Base-by-base conservation (phyloP, 2,797 vertebrate genomes). In the Knipowitschia caucasica region DNA sequence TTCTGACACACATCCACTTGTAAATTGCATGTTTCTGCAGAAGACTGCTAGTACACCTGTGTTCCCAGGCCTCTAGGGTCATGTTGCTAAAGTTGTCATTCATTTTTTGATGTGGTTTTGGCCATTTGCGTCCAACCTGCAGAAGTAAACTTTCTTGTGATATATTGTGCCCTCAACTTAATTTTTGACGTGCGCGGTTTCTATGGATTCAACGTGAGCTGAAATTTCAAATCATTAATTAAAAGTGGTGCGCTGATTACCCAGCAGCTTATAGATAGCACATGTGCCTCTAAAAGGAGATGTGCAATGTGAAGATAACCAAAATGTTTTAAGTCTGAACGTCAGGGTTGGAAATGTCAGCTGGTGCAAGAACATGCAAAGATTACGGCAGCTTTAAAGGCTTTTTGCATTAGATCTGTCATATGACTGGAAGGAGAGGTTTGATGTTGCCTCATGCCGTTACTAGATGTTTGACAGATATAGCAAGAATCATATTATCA, bases 351-450 rank as follows among this genome's bases (percentile, higher is more conserved):
- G 51, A 61, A 51, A 30, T 30, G 45, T 33, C 18, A 6, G 27
- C 50, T 55, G 34, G 43, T 54, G 29, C 33, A 64, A 64, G 53
- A 30, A 15, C 15, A 18, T 59, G 54, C 33, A 46, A 61, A 14
- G 34, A 42, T 38, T 55, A 23, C 26, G n/a, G 11, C n/a, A 20
- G 62, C 10, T 53, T 44, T 17, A 51, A 43, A 51, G 11, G 15
- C 25, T 35, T 56, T 53, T 47, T 23, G 39, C 52, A 45, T 50
- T 4, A 27, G 15, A 53, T 59, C 31, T 15, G 21, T 20, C 15
- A 30, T 4, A 31, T 30, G 45, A 20, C 45, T 12, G 7, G 45
- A 47, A 31, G 17, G 44, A 29, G 14, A 25, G 14, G 42, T 25
- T 44, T 44, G 42, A 44, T 44, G 12, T 26, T 44, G 23, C 23